phyloP scores from a whole-genome alignment of 2,888 invertebrate species.

The Leptopilina myrica region DNA sequence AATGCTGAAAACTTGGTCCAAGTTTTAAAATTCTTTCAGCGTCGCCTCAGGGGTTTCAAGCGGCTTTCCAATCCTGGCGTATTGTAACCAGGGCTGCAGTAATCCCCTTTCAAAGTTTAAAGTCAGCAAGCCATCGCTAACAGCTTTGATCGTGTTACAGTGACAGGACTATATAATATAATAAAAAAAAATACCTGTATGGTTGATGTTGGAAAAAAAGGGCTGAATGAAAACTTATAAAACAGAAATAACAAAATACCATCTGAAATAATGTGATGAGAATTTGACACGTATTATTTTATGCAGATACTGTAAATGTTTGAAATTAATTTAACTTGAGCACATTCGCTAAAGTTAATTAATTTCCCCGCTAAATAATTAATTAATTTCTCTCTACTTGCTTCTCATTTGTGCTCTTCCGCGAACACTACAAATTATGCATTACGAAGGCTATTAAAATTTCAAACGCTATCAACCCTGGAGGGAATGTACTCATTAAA shows the following conservation, averaged over 20 bases:
- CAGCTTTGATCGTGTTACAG: slow-evolving; percentile 18
- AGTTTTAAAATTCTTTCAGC: slow-evolving; percentile 59
- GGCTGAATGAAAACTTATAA: slow-evolving; percentile 1
- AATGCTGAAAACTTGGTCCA: slow-evolving; percentile 45
- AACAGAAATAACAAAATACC: neutral
- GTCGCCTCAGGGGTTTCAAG: slow-evolving; percentile 39
- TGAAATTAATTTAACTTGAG: neutral
- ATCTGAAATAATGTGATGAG: neutral
- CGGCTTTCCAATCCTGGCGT: slow-evolving; percentile 47
- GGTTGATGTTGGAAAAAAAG: neutral
- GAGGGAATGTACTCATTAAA: neutral
- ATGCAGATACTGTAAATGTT: neutral
- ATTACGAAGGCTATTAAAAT: neutral
- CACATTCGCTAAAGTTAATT: neutral
- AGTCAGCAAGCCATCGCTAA: slow-evolving; percentile 33
- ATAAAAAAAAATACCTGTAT: slow-evolving; percentile 16
- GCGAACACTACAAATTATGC: neutral
- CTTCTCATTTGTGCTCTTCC: neutral
- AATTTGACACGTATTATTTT: no score
- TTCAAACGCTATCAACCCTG: neutral
- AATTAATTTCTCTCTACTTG: slow-evolving; percentile 17
- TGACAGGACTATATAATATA: slow-evolving; percentile 23
- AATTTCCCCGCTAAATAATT: neutral
- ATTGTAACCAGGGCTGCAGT: slow-evolving; percentile 31
- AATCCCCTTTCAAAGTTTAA: slow-evolving; percentile 41